These are phyloP conservation scores for Notothenia coriiceps DNA, from an alignment of 2,113 vertebrate genomes.

Conservation along the genomic window DNA sequence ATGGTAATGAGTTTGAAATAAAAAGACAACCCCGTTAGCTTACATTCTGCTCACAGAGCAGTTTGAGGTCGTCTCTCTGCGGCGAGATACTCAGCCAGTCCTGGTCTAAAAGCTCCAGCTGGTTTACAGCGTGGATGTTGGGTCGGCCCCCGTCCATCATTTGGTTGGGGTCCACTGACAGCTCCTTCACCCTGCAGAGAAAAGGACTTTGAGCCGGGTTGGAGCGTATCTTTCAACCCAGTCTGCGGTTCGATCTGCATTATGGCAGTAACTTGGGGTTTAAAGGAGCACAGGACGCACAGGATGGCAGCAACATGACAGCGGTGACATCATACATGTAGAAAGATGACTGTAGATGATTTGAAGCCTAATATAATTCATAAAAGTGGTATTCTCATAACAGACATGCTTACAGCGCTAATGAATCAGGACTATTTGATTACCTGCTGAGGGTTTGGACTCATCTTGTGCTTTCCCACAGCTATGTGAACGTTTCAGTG, in stretches of 20 bases:
- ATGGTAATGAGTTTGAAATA: not conserved
- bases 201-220: not conserved
- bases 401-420: not conserved
- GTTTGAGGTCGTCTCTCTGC: constrained; percentile 97
- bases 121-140: constrained; percentile 89
- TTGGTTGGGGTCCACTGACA: constrained; percentile 90
- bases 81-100: constrained; percentile 93
- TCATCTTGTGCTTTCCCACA: constrained; percentile 9
- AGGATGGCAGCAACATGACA: constrained; percentile 28
- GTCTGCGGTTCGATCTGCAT: not conserved
- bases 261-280: not conserved
- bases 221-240: not conserved
- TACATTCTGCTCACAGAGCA: constrained; percentile 99
- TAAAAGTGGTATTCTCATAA: too few relatives aligned
- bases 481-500: not conserved
- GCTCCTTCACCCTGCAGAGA: constrained; percentile 92
- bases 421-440: constrained; percentile 48
- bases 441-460: constrained; percentile 19
- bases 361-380: not conserved
- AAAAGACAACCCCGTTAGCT: constrained; percentile 65
- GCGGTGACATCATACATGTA: constrained; percentile 56
- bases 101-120: constrained; percentile 93
- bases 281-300: not conserved
- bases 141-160: constrained; percentile 89
- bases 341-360: constrained; percentile 8